phyloP scores from a whole-genome alignment of 2,113 vertebrate genomes.

The Prochilodus magdalenae region DNA sequence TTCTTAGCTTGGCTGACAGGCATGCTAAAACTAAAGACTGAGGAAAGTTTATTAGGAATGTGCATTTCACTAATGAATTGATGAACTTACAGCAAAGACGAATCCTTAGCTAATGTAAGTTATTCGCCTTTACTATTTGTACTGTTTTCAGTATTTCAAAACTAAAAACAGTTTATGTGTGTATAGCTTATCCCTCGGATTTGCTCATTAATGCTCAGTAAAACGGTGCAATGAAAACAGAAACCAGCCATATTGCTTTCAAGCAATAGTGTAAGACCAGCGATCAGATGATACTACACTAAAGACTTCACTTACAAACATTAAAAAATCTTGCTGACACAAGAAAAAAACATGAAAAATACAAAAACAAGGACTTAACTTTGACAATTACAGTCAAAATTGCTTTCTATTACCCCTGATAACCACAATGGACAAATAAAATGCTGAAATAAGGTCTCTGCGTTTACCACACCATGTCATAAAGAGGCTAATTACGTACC shows the following conservation, averaged over 20 bases:
- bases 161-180: too few relatives aligned
- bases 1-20: too few relatives aligned
- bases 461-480: conserved; percentile 23
- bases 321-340: background rate
- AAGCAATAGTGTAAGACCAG: background rate
- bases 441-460: conserved; percentile 17
- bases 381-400: conserved; percentile 7
- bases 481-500: conserved; percentile 8
- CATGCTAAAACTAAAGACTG: background rate
- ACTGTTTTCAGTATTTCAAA: too few relatives aligned
- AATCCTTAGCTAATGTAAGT: too few relatives aligned
- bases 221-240: background rate
- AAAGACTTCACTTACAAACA: background rate
- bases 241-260: background rate
- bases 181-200: background rate
- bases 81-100: too few relatives aligned
- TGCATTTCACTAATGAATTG: too few relatives aligned
- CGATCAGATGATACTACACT: background rate
- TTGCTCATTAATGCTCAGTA: background rate
- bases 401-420: background rate
- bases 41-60: too few relatives aligned
- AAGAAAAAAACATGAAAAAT: background rate
- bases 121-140: too few relatives aligned
- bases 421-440: background rate
- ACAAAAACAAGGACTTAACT: background rate